These are phyloP conservation scores for Tinea semifulvella DNA, from an alignment of 2,888 invertebrate genomes.

Conservation along the genomic window DNA sequence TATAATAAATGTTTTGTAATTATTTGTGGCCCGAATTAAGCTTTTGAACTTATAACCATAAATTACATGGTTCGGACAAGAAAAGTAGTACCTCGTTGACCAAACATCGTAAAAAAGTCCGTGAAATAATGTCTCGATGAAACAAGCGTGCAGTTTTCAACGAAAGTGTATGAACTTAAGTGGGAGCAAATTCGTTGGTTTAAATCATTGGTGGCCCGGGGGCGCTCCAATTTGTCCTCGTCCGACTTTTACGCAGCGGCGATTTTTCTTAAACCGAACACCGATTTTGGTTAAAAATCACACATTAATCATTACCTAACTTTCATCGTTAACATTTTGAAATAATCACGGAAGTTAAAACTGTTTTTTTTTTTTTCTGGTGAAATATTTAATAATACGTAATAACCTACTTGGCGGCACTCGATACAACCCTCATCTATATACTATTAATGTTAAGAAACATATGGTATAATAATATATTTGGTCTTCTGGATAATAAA, in stretches of 20 bases:
- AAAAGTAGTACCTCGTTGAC: constrained; percentile 8
- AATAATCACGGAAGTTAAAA: background rate
- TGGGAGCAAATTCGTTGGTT: constrained; percentile 26
- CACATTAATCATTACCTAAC: constrained; percentile 11
- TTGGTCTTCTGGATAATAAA: too few species aligned
- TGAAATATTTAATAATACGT: too few species aligned
- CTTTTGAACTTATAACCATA: constrained; percentile 8
- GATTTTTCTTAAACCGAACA: constrained; percentile 14
- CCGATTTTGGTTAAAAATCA: constrained; percentile 11
- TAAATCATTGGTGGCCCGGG: constrained; percentile 26
- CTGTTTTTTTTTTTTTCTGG: too few species aligned
- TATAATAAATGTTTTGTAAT: constrained; percentile 10
- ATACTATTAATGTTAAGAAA: too few species aligned
- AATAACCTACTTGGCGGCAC: too few species aligned
- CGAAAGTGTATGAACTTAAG: constrained; percentile 19
- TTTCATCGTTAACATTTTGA: constrained; percentile 8
- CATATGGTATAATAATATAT: too few species aligned
- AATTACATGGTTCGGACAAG: constrained; percentile 9
- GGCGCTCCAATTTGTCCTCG: constrained; percentile 14
- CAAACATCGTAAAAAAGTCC: constrained; percentile 8
- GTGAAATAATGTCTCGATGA: constrained; percentile 13
- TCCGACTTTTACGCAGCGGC: constrained; percentile 11
- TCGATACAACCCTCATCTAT: too few species aligned
- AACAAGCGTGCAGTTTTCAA: constrained; percentile 10
- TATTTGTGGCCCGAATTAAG: background rate